Evolutionary conservation across 2,113 vertebrate species (phyloP).

Genomic region (Crypturellus undulatus): DNA sequence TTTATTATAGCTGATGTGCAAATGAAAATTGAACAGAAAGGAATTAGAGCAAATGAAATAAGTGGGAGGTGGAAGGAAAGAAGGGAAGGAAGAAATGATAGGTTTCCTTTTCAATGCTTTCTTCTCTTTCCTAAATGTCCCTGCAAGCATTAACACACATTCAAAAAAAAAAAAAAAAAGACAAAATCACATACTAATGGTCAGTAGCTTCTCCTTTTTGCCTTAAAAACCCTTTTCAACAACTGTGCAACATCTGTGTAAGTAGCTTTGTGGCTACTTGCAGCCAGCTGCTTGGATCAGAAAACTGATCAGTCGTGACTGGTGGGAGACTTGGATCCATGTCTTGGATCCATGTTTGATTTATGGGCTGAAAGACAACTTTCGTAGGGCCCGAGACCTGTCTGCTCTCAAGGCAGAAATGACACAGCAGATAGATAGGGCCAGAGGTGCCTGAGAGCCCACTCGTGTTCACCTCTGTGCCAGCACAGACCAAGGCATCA

Average conservation of each 20-base stretch:
- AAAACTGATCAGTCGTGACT: background rate
- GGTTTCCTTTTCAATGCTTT: background rate
- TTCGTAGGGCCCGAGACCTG: background rate
- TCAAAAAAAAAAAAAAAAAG: background rate
- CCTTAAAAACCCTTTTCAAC: background rate
- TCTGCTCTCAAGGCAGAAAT: background rate
- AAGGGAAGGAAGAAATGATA: background rate
- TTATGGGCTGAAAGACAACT: background rate
- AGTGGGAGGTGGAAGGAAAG: background rate
- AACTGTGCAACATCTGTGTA: background rate
- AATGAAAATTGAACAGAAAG: conserved; percentile 14
- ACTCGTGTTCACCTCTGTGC: background rate
- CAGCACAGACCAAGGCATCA: background rate
- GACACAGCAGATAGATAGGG: background rate
- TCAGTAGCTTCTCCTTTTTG: background rate
- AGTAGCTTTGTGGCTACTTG: background rate
- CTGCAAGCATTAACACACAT: background rate
- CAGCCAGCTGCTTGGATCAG: background rate
- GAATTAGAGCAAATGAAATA: conserved; percentile 18
- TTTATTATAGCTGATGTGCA: background rate
- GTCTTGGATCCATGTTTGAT: background rate
- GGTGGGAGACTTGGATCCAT: background rate
- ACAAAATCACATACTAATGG: background rate
- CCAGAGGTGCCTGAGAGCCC: background rate
- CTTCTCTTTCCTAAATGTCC: background rate